These are phyloP conservation scores for Mycetomoellerius zeteki DNA, from an alignment of 1,140 invertebrate genomes.

Conservation along the genomic window DNA sequence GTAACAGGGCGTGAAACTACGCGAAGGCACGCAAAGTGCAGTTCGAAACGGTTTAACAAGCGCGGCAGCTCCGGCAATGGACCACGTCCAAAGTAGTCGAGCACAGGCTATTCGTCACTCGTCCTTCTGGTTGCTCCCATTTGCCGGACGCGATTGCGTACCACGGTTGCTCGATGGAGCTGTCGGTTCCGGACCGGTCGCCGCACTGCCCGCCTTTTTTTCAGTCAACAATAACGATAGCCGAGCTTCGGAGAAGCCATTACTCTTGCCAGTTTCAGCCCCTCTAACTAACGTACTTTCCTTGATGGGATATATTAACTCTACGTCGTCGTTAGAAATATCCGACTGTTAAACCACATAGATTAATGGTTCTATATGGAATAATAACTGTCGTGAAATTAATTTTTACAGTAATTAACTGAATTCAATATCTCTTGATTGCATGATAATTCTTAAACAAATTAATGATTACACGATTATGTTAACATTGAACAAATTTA, in stretches of 20 bases:
- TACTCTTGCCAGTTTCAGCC: slow-evolving; percentile 29
- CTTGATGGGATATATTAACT: slow-evolving; percentile 26
- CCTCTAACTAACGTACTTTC: slow-evolving; percentile 24
- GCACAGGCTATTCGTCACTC: slow-evolving; percentile 50
- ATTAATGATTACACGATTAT: background rate
- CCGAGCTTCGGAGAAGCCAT: slow-evolving; percentile 18
- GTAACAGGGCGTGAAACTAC: slow-evolving; percentile 62
- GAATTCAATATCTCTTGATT: background rate
- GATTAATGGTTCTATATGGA: slow-evolving; percentile 11
- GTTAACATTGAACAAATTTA: background rate
- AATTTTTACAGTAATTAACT: background rate
- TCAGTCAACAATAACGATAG: slow-evolving; percentile 53
- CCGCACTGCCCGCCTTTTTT: slow-evolving; percentile 8
- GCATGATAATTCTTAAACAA: background rate
- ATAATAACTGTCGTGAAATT: background rate
- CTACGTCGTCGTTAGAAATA: slow-evolving; percentile 1
- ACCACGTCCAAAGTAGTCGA: slow-evolving; percentile 48
- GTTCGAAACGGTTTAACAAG: slow-evolving; percentile 65
- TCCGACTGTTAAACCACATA: background rate
- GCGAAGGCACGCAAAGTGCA: slow-evolving; percentile 55
- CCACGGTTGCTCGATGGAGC: slow-evolving; percentile 34
- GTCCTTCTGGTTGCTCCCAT: slow-evolving; percentile 40
- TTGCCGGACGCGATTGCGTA: slow-evolving; percentile 54
- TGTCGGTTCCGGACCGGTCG: slow-evolving; percentile 29
- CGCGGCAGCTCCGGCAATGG: slow-evolving; percentile 27